Percentiles rank a stretch among this genome's conserved stretches.
These are phyloP conservation scores for Neodon shergylaensis DNA, from an alignment of 2,113 vertebrate genomes.

Conservation along the genomic window DNA sequence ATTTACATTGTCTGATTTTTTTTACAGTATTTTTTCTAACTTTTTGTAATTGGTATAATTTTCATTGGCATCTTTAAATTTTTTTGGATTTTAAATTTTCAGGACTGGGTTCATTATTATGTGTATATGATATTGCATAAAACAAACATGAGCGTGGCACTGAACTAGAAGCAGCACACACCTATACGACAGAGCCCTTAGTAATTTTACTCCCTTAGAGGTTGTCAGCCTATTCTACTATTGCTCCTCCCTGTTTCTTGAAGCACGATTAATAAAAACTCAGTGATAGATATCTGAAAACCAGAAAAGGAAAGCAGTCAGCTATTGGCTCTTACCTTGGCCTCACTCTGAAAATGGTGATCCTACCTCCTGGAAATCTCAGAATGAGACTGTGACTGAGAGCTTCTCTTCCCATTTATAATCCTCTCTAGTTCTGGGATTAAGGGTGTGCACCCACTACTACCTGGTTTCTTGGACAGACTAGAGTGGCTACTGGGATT, in stretches of 20 bases:
- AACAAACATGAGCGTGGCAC: not conserved
- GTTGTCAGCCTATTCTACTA: not conserved
- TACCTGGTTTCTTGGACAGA: no score
- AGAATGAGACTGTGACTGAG: no score
- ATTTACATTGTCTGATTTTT: slow-evolving; percentile 28
- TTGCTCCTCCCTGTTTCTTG: not conserved
- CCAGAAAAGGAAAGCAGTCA: no score
- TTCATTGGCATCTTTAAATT: slow-evolving; percentile 19
- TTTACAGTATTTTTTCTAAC: slow-evolving; percentile 1
- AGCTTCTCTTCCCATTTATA: no score
- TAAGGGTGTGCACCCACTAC: no score
- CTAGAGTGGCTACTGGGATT: no score
- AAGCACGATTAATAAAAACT: no score
- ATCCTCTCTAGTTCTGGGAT: no score
- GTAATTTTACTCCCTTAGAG: not conserved
- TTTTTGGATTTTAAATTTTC: slow-evolving; percentile 38
- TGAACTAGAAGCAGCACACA: not conserved
- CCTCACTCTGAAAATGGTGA: no score
- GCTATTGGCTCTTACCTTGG: no score
- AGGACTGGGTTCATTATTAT: not conserved
- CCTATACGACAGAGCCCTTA: not conserved
- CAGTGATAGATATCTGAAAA: no score
- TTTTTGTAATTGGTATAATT: slow-evolving; percentile 45
- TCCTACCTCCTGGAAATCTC: no score
- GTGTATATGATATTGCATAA: not conserved